Percentiles rank a stretch among this genome's conserved stretches.
Conservation (phyloP, 2,888 invertebrate genomes). For the Macrosiphum euphorbiae region DNA sequence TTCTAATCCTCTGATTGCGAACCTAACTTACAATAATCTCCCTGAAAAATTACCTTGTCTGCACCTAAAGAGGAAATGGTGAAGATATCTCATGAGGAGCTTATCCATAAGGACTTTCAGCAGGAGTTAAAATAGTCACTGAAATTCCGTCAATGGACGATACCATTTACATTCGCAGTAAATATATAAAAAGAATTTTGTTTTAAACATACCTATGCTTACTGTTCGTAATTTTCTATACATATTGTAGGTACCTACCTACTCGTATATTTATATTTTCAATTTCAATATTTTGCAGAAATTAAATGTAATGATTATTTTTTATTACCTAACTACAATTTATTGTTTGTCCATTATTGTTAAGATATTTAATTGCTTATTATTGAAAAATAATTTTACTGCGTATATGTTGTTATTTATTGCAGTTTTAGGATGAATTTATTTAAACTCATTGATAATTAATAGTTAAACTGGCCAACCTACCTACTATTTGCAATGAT, state of each 20-base stretch:
- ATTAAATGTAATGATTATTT: not conserved
- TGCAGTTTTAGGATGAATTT: not conserved
- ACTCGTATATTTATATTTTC: not conserved
- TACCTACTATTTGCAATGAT: not conserved
- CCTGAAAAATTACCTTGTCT: not conserved
- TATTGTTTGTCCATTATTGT: not conserved
- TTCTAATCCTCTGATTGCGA: not conserved
- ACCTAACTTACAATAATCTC: not conserved
- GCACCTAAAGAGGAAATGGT: not conserved
- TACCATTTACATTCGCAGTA: not conserved
- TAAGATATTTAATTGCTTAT: not conserved
- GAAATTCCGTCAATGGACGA: not conserved
- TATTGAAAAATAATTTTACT: not conserved
- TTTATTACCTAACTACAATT: not conserved
- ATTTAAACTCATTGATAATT: not conserved
- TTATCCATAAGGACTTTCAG: too few relatives aligned
- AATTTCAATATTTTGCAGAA: not conserved
- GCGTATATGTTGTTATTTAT: not conserved
- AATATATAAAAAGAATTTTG: not conserved
- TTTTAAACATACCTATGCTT: not conserved
- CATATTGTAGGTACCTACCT: too few relatives aligned
- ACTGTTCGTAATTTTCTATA: not conserved
- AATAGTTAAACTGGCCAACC: not conserved
- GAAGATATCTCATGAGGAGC: not conserved
- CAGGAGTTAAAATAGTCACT: not conserved